phyloP scores from a whole-genome alignment of 1,140 invertebrate genomes.

The Meloidogyne exigua region DNA sequence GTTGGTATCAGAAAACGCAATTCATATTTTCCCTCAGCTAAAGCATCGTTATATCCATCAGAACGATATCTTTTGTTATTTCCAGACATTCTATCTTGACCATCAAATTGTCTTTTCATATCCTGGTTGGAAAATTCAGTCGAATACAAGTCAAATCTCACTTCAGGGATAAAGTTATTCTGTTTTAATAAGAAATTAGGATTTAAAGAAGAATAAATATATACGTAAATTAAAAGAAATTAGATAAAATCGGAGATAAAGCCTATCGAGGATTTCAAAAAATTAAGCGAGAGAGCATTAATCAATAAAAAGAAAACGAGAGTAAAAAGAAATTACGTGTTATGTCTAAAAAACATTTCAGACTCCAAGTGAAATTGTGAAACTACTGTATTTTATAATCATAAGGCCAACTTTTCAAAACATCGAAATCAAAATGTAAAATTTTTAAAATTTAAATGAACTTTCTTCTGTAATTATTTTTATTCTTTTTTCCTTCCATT shows the following conservation, averaged over 20 bases:
- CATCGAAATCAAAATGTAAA: too few relatives aligned
- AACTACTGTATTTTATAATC: too few relatives aligned
- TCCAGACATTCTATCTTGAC: conserved; percentile 21
- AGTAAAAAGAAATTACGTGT: not conserved
- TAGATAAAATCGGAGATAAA: not conserved
- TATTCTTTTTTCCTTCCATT: too few relatives aligned
- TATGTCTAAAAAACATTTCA: too few relatives aligned
- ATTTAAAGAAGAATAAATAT: not conserved
- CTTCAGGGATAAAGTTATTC: conserved; percentile 9
- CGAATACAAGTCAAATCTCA: not conserved
- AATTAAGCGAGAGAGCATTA: not conserved
- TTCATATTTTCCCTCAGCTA: conserved; percentile 60
- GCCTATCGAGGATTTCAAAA: not conserved
- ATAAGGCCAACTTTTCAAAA: too few relatives aligned
- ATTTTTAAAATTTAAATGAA: too few relatives aligned
- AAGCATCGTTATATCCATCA: conserved; percentile 41
- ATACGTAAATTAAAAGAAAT: not conserved
- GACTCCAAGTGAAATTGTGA: too few relatives aligned
- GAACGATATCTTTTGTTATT: conserved; percentile 27
- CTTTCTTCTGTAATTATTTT: too few relatives aligned
- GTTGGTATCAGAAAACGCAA: conserved; percentile 58
- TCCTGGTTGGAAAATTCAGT: conserved; percentile 9
- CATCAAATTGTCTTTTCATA: conserved; percentile 29
- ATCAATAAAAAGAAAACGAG: not conserved
- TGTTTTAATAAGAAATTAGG: not conserved